Conservation (phyloP, 2,888 invertebrate genomes). For the Hartigia nigra region DNA sequence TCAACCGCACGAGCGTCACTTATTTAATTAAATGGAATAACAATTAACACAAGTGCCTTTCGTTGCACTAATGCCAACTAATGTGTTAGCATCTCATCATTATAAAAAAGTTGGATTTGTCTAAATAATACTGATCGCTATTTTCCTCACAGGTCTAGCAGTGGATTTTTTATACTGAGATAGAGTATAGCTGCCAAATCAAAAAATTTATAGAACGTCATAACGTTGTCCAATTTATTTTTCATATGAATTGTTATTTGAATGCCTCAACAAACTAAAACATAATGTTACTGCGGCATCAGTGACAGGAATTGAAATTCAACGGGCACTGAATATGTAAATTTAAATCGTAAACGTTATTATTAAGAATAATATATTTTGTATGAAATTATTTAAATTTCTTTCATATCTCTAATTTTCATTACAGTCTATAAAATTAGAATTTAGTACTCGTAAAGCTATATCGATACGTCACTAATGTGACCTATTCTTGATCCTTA, state of each 20-base stretch:
- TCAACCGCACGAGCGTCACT: too few species aligned
- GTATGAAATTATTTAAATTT: not conserved
- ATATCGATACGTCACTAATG: not conserved
- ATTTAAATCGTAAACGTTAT: too few species aligned
- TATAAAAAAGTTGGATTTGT: not conserved
- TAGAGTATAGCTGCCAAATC: too few species aligned
- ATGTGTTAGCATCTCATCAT: not conserved
- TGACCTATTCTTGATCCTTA: not conserved
- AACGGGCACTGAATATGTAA: too few species aligned
- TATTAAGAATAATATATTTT: not conserved
- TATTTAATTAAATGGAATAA: not conserved
- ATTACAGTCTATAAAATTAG: not conserved
- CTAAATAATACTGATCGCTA: not conserved
- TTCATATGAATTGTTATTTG: too few species aligned
- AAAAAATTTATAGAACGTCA: too few species aligned
- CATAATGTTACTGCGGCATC: too few species aligned
- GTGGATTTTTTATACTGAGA: too few species aligned
- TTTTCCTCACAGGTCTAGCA: not conserved
- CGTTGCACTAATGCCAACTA: not conserved
- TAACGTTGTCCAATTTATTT: too few species aligned
- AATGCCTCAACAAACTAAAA: too few species aligned
- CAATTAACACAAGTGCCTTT: not conserved
- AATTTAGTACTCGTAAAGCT: not conserved
- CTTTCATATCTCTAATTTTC: not conserved
- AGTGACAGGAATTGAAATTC: too few species aligned